phyloP scores from a whole-genome alignment of 2,113 vertebrate species.

The Aphyosemion australe region DNA sequence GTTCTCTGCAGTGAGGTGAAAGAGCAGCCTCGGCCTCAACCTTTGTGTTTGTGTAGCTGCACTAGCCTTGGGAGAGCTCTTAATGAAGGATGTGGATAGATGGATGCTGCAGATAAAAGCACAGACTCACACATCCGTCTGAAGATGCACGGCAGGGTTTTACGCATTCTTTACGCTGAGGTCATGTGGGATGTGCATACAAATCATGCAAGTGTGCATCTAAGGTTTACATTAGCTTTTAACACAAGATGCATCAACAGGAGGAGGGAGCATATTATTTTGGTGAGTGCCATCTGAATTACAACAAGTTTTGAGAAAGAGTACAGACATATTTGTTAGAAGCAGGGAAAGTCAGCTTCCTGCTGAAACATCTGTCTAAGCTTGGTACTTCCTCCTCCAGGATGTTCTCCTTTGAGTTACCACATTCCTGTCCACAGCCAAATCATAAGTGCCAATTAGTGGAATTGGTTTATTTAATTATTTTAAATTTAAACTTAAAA shows the following conservation, averaged over 20 bases:
- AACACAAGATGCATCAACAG: conserved; percentile 12
- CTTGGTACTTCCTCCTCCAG: no score
- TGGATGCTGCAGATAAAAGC: conserved; percentile 58
- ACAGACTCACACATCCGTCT: conserved; percentile 51
- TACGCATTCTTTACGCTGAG: conserved; percentile 23
- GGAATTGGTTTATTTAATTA: background rate
- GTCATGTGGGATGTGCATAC: conserved; percentile 32
- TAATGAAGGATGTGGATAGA: conserved; percentile 78
- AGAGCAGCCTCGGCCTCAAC: conserved; percentile 74
- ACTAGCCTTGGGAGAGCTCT: conserved; percentile 69
- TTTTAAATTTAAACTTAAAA: background rate
- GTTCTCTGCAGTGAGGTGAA: conserved; percentile 76
- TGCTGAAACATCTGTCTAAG: no score
- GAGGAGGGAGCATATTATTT: background rate
- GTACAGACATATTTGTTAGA: conserved; percentile 54
- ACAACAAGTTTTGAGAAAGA: conserved; percentile 3
- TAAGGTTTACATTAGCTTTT: conserved; percentile 13
- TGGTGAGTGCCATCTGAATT: background rate
- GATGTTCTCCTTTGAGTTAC: no score
- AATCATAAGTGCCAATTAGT: conserved; percentile 27
- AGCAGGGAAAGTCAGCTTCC: conserved; percentile 18
- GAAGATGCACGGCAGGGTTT: conserved; percentile 50
- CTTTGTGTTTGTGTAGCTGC: conserved; percentile 76
- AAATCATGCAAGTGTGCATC: conserved; percentile 7
- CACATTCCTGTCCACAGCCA: conserved; percentile 54